Base-by-base conservation (phyloP, 2,113 vertebrate species). In the Cromileptes altivelis region DNA sequence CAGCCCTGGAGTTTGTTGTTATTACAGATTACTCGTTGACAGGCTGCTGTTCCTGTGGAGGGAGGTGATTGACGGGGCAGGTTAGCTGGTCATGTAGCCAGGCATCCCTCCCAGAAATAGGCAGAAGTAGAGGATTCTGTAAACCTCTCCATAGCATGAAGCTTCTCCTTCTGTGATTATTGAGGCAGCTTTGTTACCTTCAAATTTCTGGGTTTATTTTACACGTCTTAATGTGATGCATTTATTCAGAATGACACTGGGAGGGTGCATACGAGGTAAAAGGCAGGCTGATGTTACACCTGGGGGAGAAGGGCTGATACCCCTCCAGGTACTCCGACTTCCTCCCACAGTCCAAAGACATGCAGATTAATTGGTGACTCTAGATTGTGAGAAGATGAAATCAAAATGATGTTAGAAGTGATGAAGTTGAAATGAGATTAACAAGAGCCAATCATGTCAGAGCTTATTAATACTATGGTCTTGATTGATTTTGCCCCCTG, bases 1-100 rank as follows among this genome's bases (percentile, higher is more conserved):
- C 70, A 70, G 50, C 21, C 30, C 37, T 60, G 7, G 70, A 57
- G 69, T 78, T 86, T 89, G 85, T 85, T 87, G 74, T 82, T 67
- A 60, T 89, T 78, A 53, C 80, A 78, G 52, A 72, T 78, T 64
- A 52, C 55, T 57, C 78, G 69, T 40, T 74, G 75, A 85, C 85
- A 89, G 69, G 78, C 69, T 62, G 73, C 50, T 80, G 67, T 80
- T 84, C 57, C 61, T 5, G 14, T 61, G 15, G 25, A 82, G 52
- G 23, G 65, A 79, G 71, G 33, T 74, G 71, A 62, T 77, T 74
- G 21, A 74, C n/a, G 42, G 49, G 45, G 52, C 11, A 14, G 14
- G 53, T 76, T 79, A 65, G 68, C 14, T 25, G 27, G 21, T 67
- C 56, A 70, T 85, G 72, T 47, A 27, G 78, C 47, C 4, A 25